Conservation (phyloP, 2,797 vertebrate species). For the Hozukius guyotensis region DNA sequence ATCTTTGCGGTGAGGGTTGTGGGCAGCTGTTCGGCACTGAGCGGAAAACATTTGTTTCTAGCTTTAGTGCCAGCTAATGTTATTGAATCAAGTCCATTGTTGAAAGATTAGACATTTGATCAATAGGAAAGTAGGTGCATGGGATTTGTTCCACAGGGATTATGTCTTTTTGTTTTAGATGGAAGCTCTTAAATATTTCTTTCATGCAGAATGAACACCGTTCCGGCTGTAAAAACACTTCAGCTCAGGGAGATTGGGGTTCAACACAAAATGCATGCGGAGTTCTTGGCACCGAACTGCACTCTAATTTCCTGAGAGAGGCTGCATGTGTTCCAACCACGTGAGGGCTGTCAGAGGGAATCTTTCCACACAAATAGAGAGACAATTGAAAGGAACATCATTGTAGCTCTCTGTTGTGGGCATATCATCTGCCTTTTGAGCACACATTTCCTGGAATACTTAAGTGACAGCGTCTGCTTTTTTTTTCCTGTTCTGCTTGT, state of each 20-base stretch:
- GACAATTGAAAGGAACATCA: neutral
- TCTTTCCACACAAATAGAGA: neutral
- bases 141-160: neutral
- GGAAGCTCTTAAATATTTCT: neutral
- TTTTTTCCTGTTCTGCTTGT: neutral
- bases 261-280: neutral
- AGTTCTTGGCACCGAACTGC: slow-evolving; percentile 22
- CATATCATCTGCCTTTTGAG: neutral
- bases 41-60: neutral
- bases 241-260: neutral
- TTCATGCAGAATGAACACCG: neutral
- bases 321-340: slow-evolving; percentile 8
- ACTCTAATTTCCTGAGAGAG: slow-evolving; percentile 23
- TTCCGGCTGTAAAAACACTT: neutral
- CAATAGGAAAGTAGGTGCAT: neutral
- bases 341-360: neutral
- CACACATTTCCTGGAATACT: neutral
- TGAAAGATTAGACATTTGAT: neutral
- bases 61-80: neutral
- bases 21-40: neutral
- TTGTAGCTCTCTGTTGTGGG: neutral
- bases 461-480: neutral
- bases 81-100: neutral
- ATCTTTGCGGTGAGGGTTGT: neutral
- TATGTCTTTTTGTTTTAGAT: neutral